Percentiles rank a stretch among this genome's conserved stretches.
Conservation (phyloP, 1,140 invertebrate genomes). For the Drosophila erecta region DNA sequence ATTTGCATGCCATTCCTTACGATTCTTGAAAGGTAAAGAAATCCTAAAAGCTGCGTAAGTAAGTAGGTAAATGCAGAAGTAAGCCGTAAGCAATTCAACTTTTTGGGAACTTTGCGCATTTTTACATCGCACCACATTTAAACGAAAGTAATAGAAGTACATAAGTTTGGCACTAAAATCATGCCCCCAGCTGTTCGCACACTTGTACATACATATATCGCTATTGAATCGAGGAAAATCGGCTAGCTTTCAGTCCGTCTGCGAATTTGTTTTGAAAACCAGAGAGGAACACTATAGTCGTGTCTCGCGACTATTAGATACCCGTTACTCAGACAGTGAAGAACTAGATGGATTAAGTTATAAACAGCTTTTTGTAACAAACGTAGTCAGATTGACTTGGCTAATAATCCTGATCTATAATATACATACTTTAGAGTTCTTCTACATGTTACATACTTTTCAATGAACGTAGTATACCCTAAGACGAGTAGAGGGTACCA, state of each 20-base stretch:
- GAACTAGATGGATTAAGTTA: too few species aligned
- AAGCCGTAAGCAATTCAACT: not conserved
- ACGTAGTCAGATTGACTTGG: too few species aligned
- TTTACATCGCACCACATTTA: not conserved
- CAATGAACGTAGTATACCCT: too few species aligned
- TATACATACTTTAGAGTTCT: too few species aligned
- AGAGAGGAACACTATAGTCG: too few species aligned
- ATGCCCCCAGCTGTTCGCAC: conserved; percentile 22
- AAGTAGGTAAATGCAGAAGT: not conserved
- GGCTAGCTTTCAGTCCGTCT: conserved; percentile 39
- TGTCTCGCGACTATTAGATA: too few species aligned
- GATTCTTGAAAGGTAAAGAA: not conserved
- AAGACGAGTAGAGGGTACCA: too few species aligned
- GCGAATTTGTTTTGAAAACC: conserved; percentile 71
- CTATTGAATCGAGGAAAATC: conserved; percentile 29
- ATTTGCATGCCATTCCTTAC: too few species aligned
- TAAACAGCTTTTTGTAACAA: too few species aligned
- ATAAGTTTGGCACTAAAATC: not conserved
- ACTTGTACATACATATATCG: conserved; percentile 15
- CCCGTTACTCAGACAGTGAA: too few species aligned
- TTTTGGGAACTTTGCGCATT: not conserved
- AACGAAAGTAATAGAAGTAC: not conserved
- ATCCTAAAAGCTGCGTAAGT: not conserved
- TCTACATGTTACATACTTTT: too few species aligned
- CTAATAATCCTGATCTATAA: too few species aligned